Evolutionary conservation across 2,113 vertebrate species (phyloP).

Genomic region (Microcebus murinus): DNA sequence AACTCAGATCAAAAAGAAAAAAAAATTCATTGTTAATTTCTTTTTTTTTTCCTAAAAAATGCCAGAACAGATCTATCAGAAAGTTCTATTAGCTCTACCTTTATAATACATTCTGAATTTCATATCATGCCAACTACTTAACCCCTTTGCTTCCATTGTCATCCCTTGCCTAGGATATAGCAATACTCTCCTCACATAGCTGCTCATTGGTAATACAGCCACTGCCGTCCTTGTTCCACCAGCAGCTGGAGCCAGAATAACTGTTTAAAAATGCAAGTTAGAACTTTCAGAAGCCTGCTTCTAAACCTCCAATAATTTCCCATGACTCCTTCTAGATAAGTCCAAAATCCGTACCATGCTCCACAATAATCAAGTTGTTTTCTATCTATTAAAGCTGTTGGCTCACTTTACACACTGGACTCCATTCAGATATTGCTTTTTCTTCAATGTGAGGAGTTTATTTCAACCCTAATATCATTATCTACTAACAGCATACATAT

Average conservation of each 20-base stretch:
- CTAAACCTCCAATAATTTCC: neutral
- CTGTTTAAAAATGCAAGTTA: constrained; percentile 2
- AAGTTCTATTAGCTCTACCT: neutral
- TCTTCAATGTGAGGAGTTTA: neutral
- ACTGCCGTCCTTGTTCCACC: neutral
- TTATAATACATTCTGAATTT: neutral
- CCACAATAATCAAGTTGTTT: neutral
- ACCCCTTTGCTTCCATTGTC: neutral
- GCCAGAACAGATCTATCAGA: neutral
- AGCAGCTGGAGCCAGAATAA: neutral
- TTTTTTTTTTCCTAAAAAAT: constrained; percentile 10
- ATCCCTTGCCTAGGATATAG: neutral
- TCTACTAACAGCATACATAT: neutral
- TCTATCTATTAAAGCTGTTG: rapidly evolving
- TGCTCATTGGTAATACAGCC: neutral
- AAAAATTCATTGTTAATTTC: neutral
- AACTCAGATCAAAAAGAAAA: constrained; percentile 10
- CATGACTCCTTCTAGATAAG: neutral
- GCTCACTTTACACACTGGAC: neutral
- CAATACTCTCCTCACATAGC: neutral
- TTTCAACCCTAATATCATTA: neutral
- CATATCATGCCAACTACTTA: neutral
- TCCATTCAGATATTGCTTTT: neutral
- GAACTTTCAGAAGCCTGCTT: neutral
- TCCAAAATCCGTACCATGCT: rapidly evolving